These are phyloP conservation scores for Dromiciops gliroides DNA, from an alignment of 2,113 vertebrate species.

Conservation along the genomic window DNA sequence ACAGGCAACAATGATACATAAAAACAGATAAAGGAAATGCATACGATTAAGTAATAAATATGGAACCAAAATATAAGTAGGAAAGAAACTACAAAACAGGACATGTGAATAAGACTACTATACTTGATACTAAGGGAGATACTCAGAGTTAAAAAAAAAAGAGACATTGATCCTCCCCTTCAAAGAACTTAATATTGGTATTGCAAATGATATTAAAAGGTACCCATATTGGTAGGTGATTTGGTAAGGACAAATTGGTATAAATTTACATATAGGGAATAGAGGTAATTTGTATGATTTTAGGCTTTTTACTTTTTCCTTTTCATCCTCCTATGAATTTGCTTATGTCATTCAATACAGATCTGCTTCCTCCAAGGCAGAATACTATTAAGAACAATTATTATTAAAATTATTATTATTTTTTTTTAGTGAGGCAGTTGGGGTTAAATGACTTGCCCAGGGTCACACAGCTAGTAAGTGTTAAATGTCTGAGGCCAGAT, in stretches of 20 bases:
- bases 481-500: too few species aligned
- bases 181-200: background rate
- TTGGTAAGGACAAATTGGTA: background rate
- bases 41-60: constrained; percentile 13
- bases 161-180: background rate
- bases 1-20: background rate
- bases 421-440: too few species aligned
- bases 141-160: background rate
- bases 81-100: background rate
- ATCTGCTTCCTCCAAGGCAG: background rate
- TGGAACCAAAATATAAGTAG: constrained; percentile 3
- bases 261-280: background rate
- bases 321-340: background rate
- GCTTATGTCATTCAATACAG: background rate
- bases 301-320: background rate
- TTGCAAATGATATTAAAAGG: background rate
- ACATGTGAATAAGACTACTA: background rate
- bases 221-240: background rate
- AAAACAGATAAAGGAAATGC: background rate
- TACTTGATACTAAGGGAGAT: background rate
- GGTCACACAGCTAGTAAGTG: too few species aligned
- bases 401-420: constrained; percentile 2
- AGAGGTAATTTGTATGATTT: background rate
- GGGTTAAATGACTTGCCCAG: too few species aligned
- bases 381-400: background rate